phyloP scores from a whole-genome alignment of 2,113 vertebrate species.

The Falco punctatus region DNA sequence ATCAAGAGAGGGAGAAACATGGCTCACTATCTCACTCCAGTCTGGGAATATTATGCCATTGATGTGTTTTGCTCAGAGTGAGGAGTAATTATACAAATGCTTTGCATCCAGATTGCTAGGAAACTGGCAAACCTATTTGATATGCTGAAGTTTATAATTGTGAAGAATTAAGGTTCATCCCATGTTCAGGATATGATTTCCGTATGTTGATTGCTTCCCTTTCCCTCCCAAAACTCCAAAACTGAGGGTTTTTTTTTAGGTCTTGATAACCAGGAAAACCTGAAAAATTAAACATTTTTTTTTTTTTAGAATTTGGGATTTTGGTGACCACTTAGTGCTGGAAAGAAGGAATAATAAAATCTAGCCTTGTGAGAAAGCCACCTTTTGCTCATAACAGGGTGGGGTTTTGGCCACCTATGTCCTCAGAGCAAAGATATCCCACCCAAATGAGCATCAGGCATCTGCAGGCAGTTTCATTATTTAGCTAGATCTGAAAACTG shows the following conservation, averaged over 20 bases:
- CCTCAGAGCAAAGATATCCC: not conserved
- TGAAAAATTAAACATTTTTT: not conserved
- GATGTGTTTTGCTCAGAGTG: not conserved
- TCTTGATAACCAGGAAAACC: not conserved
- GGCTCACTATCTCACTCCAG: not conserved
- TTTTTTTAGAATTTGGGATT: not conserved
- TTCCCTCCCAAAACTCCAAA: not conserved
- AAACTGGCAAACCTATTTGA: not conserved
- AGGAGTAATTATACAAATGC: not conserved
- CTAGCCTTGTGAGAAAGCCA: not conserved
- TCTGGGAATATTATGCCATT: not conserved
- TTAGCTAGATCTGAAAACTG: not conserved
- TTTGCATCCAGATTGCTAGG: not conserved
- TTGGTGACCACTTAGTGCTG: not conserved
- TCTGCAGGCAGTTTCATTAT: not conserved
- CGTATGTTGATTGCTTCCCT: not conserved
- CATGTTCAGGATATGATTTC: not conserved
- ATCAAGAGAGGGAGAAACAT: not conserved
- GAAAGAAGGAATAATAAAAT: not conserved
- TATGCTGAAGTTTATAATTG: not conserved
- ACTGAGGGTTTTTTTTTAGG: rapidly evolving
- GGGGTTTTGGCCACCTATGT: rapidly evolving
- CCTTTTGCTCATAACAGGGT: not conserved
- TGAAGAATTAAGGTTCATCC: not conserved
- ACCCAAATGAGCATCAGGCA: not conserved